A percentile compares a stretch with the other conserved stretches of the same genome.
Evolutionary conservation across 2,888 invertebrate species (phyloP).

Genomic region (Falcaria lacertinaria): DNA sequence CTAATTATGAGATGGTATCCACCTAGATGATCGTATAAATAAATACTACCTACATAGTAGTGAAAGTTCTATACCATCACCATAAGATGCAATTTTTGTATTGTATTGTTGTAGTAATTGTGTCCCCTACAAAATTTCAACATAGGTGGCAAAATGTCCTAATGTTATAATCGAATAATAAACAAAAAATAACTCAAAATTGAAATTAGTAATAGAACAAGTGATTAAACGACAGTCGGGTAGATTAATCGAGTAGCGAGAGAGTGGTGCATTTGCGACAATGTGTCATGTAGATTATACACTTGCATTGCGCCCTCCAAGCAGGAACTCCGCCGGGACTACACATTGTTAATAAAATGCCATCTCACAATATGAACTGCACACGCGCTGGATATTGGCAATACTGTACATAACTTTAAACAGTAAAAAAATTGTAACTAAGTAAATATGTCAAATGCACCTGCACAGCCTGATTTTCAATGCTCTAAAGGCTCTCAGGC

Average conservation of each 20-base stretch:
- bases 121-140: no score
- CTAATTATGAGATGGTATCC: no score
- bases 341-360: slow-evolving; percentile 75
- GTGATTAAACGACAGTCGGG: slow-evolving; percentile 3
- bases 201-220: slow-evolving; percentile 1
- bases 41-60: no score
- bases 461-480: no score
- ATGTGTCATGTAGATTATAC: slow-evolving; percentile 67
- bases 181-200: neutral
- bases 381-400: slow-evolving; percentile 27
- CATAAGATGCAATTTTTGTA: no score
- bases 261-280: slow-evolving; percentile 51
- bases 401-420: slow-evolving; percentile 2
- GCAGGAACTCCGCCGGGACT: slow-evolving; percentile 36
- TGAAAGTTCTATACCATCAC: no score
- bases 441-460: no score
- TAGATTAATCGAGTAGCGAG: slow-evolving; percentile 42
- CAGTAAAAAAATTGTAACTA: neutral
- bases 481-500: no score
- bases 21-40: no score
- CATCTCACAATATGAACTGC: slow-evolving; percentile 51
- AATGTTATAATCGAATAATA: slow-evolving; percentile 1
- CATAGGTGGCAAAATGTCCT: no score
- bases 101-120: no score
- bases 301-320: slow-evolving; percentile 54